These are phyloP conservation scores for Phaethornis superciliosus DNA, from an alignment of 2,113 vertebrate genomes.

Conservation along the genomic window DNA sequence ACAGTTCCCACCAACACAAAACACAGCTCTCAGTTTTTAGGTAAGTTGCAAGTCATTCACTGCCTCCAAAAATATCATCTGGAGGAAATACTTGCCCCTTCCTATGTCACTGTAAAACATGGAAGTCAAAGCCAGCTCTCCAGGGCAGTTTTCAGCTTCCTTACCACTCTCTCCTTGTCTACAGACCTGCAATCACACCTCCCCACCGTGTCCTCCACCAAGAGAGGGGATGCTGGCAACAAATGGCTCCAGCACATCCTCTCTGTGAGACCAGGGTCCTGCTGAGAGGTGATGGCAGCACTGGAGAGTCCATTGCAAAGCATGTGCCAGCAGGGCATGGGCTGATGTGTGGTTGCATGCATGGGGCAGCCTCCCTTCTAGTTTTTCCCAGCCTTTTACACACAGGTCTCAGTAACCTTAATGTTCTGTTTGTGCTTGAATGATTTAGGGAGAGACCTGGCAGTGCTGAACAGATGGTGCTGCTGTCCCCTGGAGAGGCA, in stretches of 20 bases:
- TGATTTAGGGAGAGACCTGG: neutral
- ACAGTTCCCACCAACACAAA: neutral
- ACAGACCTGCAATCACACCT: neutral
- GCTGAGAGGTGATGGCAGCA: accelerated
- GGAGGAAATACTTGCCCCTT: neutral
- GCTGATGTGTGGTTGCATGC: accelerated
- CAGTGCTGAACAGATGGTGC: neutral
- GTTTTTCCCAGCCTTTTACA: neutral
- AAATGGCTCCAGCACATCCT: neutral
- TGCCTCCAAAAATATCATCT: neutral
- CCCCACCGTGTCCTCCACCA: neutral
- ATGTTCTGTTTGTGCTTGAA: neutral
- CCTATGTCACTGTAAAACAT: neutral
- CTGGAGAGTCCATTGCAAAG: neutral
- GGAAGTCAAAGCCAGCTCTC: neutral
- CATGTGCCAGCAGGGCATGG: neutral
- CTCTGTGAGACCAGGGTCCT: neutral
- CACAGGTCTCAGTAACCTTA: neutral
- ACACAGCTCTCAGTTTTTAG: neutral
- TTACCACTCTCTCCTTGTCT: neutral
- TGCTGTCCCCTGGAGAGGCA: neutral
- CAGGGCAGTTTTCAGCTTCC: neutral
- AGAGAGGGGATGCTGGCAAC: neutral
- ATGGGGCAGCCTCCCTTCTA: neutral
- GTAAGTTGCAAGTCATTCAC: neutral